Evolutionary conservation across 2,113 vertebrate genomes (phyloP).

Genomic region (Carollia perspicillata): DNA sequence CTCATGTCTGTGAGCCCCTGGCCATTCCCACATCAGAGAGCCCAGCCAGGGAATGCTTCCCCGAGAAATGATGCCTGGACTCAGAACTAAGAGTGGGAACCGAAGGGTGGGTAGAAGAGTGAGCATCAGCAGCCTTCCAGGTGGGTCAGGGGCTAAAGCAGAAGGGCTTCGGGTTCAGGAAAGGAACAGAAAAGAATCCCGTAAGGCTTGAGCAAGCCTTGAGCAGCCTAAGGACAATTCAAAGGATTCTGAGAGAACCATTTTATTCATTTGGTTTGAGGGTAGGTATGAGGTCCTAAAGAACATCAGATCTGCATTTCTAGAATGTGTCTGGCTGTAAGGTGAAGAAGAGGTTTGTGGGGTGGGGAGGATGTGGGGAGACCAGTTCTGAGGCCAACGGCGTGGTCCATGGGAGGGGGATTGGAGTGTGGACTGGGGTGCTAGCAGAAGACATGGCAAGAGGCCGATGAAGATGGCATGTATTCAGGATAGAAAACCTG

Average conservation of each 20-base stretch:
- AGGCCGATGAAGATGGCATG: background rate
- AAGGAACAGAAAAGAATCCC: background rate
- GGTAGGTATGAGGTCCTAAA: background rate
- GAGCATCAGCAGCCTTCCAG: background rate
- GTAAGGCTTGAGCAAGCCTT: background rate
- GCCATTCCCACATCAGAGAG: background rate
- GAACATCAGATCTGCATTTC: background rate
- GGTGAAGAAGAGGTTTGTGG: background rate
- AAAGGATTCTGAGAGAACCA: background rate
- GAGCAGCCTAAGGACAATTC: background rate
- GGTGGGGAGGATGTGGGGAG: background rate
- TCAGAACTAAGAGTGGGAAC: background rate
- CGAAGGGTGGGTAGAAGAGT: background rate
- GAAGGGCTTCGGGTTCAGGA: background rate
- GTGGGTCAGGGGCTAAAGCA: background rate
- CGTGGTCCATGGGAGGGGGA: background rate
- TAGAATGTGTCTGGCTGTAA: background rate
- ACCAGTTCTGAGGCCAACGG: background rate
- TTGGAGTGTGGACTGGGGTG: background rate
- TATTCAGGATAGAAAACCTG: background rate
- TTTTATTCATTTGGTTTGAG: constrained; percentile 20
- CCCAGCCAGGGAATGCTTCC: background rate
- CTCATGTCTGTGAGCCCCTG: background rate
- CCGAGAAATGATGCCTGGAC: background rate
- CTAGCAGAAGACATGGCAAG: background rate